These are phyloP conservation scores for Datnioides undecimradiatus DNA, from an alignment of 2,113 vertebrate species.

Conservation along the genomic window DNA sequence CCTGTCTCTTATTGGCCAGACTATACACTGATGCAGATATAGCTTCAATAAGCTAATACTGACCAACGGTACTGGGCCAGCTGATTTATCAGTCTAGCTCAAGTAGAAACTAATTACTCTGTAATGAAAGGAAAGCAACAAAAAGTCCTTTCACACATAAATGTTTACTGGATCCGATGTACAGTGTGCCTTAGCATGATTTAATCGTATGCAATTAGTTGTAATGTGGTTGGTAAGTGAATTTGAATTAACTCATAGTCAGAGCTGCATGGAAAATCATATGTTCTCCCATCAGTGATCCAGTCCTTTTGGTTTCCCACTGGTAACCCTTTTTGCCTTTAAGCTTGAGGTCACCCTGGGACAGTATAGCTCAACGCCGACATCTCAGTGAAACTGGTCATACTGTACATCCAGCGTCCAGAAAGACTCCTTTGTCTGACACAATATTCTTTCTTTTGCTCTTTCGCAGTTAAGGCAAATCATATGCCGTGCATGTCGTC, in stretches of 20 bases:
- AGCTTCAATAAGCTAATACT: no score
- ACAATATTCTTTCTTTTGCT: background rate
- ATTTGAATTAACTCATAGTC: background rate
- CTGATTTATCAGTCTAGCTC: background rate
- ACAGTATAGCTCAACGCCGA: background rate
- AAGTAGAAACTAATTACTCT: no score
- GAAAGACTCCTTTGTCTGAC: conserved; percentile 33
- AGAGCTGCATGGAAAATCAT: background rate
- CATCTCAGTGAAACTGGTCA: background rate
- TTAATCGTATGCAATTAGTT: no score
- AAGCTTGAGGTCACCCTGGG: conserved; percentile 3
- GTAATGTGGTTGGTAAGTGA: background rate
- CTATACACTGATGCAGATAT: background rate
- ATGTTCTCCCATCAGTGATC: background rate
- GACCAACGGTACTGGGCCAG: no score
- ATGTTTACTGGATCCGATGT: background rate
- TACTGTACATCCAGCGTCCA: background rate
- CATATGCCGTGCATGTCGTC: background rate
- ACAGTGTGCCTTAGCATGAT: background rate
- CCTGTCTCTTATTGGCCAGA: background rate
- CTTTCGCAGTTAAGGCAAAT: background rate
- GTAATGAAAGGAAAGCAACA: rapidly evolving
- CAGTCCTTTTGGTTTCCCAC: background rate
- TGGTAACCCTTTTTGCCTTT: background rate
- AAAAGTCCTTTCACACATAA: background rate